A percentile compares a stretch with the other conserved stretches of the same genome.
Evolutionary conservation across 2,888 invertebrate species (phyloP).

Genomic region (Helobdella robusta): DNA sequence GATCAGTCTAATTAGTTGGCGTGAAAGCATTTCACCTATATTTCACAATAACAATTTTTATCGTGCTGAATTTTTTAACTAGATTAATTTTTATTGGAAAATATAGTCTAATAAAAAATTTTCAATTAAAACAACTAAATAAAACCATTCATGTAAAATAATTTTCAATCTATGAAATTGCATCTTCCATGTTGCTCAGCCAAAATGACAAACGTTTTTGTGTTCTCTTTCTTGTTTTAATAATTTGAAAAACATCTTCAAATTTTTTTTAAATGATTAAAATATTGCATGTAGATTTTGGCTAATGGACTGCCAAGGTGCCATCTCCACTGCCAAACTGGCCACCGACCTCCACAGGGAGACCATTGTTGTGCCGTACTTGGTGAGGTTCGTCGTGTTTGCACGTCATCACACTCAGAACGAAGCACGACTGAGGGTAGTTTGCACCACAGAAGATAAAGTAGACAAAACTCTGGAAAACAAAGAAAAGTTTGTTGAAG

Average conservation of each 20-base stretch:
- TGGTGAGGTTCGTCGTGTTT: slow-evolving; percentile 98
- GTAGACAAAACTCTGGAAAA: slow-evolving; percentile 92
- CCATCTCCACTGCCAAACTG: slow-evolving; percentile 96
- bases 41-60: too few species aligned
- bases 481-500: slow-evolving; percentile 75
- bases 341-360: slow-evolving; percentile 96
- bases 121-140: too few species aligned
- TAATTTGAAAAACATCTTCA: background rate
- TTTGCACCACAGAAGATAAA: slow-evolving; percentile 98
- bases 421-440: slow-evolving; percentile 64
- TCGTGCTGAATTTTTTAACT: too few species aligned
- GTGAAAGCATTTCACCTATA: too few species aligned
- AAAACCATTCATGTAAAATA: too few species aligned
- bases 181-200: too few species aligned
- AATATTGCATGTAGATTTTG: slow-evolving; percentile 62
- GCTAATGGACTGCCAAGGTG: slow-evolving; percentile 93
- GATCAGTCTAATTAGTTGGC: too few species aligned
- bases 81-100: too few species aligned
- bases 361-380: slow-evolving; percentile 96
- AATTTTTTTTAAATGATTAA: background rate
- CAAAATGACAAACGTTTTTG: background rate
- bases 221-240: background rate
- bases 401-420: slow-evolving; percentile 68
- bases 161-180: too few species aligned
- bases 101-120: too few species aligned